Evolutionary conservation across 2,113 vertebrate species (phyloP), one percentile per base, ranked within the genome.

Genomic region (Zosterops borbonicus): DNA sequence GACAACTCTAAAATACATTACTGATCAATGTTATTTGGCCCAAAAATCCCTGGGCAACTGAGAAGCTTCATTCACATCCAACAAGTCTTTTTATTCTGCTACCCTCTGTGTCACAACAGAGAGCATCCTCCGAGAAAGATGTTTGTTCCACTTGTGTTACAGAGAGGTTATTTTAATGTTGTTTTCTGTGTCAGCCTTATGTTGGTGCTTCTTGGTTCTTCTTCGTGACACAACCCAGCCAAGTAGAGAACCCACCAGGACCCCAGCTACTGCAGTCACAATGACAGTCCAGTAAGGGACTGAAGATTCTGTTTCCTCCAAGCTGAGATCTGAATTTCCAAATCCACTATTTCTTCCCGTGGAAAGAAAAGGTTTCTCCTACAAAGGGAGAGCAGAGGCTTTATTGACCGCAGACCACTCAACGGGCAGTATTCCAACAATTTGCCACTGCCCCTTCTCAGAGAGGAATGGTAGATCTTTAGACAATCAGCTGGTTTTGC

Each of bases 321-420:
- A 42, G 37, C 2, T 52, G 89, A 93, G 6, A 94, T 55, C 53
- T 71, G 91, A 62, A 67, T 60, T 89, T 83, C 89, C 55, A 21
- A 94, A 87, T 74, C 55, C 87, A 59, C 98, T 99, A 49, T 99
- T 99, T 76, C 81, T 95, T 81, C 77, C 69, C 3, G 99, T 99
- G 93, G 97, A 98, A 80, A 99, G 96, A 96, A 98, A 99, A 17
- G 99, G 99, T 39, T 97, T 97, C 25, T 98, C 98, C 99, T 99
- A 94, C 10, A 95, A 92, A 71, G 87, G 52, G 44, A 89, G 46
- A 90, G 62, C 12, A 83, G 75, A 81, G 28, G 15, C n/a, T 95
- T 97, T 84, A 87, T 21, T 77, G 44, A 68, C 46, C 75, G 71
- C 42, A 89, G 28, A 83, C 21, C 42, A 73, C 33, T 55, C 47